A percentile compares a stretch with the other conserved stretches of the same genome.
phyloP scores from a whole-genome alignment of 2,888 invertebrate genomes.

The Xylophagus ater region DNA sequence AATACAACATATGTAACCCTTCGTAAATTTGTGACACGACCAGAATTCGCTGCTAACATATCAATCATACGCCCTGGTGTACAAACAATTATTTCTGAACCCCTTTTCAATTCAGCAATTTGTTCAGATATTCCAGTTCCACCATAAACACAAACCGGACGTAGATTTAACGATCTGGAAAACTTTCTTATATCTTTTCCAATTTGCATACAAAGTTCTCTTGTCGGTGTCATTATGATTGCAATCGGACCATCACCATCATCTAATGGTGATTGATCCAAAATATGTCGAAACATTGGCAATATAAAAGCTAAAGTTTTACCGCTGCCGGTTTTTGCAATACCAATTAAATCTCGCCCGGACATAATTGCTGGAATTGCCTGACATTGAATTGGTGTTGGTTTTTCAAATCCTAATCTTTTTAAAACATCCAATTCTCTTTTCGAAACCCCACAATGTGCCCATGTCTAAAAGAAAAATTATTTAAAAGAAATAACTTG shows the following conservation, averaged over 20 bases:
- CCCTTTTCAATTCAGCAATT: constrained; percentile 91
- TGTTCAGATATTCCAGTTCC: constrained; percentile 90
- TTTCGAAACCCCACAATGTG: constrained; percentile 94
- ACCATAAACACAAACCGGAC: constrained; percentile 94
- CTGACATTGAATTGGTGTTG: constrained; percentile 97
- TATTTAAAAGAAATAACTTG: neutral
- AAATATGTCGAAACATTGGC: constrained; percentile 92
- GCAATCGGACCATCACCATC: constrained; percentile 95
- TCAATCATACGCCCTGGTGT: constrained; percentile 99
- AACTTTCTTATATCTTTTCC: constrained; percentile 94
- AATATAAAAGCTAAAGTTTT: constrained; percentile 96
- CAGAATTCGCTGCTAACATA: constrained; percentile 97
- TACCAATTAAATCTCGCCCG: constrained; percentile 92
- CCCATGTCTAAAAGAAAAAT: constrained; percentile 63
- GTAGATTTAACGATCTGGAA: constrained; percentile 72
- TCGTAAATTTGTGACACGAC: constrained; percentile 93
- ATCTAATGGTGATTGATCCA: constrained; percentile 88
- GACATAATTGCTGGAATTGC: constrained; percentile 97
- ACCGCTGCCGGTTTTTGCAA: constrained; percentile 98
- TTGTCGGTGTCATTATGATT: constrained; percentile 94
- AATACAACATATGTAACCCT: constrained; percentile 94
- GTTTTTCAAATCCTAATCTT: constrained; percentile 85
- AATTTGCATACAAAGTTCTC: constrained; percentile 98
- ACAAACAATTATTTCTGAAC: constrained; percentile 96
- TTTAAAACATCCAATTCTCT: constrained; percentile 88